Conservation (phyloP, 1,140 invertebrate genomes). For the Palaemon carinicauda region DNA sequence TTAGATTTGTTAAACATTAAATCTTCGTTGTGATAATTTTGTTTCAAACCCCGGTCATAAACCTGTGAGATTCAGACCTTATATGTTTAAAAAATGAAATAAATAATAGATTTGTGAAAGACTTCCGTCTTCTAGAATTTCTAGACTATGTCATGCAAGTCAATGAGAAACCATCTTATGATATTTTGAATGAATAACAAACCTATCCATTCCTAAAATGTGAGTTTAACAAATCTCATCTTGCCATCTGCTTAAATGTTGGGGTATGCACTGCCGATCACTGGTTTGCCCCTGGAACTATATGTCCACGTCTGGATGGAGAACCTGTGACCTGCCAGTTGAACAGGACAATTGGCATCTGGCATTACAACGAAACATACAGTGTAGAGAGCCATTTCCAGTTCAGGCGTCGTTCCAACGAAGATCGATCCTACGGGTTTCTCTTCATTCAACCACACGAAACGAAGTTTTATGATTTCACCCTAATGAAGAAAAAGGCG, state of each 20-base stretch:
- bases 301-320: constrained; percentile 78
- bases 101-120: too few relatives aligned
- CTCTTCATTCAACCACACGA: constrained; percentile 76
- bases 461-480: constrained; percentile 74
- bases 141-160: too few relatives aligned
- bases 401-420: constrained; percentile 89
- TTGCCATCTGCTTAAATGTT: constrained; percentile 67
- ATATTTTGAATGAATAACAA: background rate
- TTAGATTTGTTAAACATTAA: too few relatives aligned
- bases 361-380: constrained; percentile 80
- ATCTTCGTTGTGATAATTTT: too few relatives aligned
- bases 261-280: constrained; percentile 82
- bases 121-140: too few relatives aligned
- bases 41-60: too few relatives aligned
- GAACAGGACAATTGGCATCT: constrained; percentile 76
- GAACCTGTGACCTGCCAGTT: constrained; percentile 72
- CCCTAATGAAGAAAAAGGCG: constrained; percentile 60
- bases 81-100: too few relatives aligned
- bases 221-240: background rate
- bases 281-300: constrained; percentile 76
- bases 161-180: background rate
- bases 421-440: constrained; percentile 86
- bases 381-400: constrained; percentile 92
- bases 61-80: too few relatives aligned
- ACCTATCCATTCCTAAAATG: background rate